A percentile compares a stretch with the other conserved stretches of the same genome.
Evolutionary conservation across 2,888 invertebrate genomes (phyloP).

Genomic region (Acronicta psi): DNA sequence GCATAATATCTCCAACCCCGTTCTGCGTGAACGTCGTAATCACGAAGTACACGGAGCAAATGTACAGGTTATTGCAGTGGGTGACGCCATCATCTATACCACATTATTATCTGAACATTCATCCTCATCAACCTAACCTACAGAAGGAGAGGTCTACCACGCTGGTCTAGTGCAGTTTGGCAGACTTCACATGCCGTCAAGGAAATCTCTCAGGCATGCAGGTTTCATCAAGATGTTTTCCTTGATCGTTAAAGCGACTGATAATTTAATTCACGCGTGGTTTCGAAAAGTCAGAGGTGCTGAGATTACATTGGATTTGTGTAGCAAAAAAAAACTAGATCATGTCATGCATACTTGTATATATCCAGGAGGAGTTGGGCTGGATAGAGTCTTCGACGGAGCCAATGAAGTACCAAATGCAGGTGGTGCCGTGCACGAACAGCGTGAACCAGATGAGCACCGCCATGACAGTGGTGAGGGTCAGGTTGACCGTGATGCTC

Average conservation of each 20-base stretch:
- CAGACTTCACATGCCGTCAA: too few relatives aligned
- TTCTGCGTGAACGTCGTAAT: conserved; percentile 79
- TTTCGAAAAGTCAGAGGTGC: too few relatives aligned
- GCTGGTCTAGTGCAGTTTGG: too few relatives aligned
- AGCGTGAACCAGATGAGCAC: conserved; percentile 77
- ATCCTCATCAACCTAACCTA: too few relatives aligned
- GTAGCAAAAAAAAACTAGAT: too few relatives aligned
- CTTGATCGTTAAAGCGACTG: too few relatives aligned
- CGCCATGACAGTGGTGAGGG: conserved; percentile 63
- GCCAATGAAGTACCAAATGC: conserved; percentile 77
- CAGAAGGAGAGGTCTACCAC: too few relatives aligned
- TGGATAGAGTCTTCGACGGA: conserved; percentile 60
- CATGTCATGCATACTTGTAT: conserved; percentile 56
- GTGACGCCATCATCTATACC: conserved; percentile 60
- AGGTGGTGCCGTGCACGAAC: conserved; percentile 71
- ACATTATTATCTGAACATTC: too few relatives aligned
- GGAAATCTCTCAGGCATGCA: too few relatives aligned
- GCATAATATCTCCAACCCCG: conserved; percentile 79
- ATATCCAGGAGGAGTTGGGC: conserved; percentile 71
- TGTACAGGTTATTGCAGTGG: conserved; percentile 69
- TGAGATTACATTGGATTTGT: too few relatives aligned
- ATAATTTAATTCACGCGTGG: too few relatives aligned
- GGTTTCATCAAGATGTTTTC: too few relatives aligned
- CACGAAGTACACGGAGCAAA: conserved; percentile 78
- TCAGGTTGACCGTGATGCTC: conserved; percentile 70